A percentile compares a stretch with the other conserved stretches of the same genome.
These are phyloP conservation scores for Isotomurus palustris DNA, from an alignment of 2,888 invertebrate genomes.

Conservation along the genomic window DNA sequence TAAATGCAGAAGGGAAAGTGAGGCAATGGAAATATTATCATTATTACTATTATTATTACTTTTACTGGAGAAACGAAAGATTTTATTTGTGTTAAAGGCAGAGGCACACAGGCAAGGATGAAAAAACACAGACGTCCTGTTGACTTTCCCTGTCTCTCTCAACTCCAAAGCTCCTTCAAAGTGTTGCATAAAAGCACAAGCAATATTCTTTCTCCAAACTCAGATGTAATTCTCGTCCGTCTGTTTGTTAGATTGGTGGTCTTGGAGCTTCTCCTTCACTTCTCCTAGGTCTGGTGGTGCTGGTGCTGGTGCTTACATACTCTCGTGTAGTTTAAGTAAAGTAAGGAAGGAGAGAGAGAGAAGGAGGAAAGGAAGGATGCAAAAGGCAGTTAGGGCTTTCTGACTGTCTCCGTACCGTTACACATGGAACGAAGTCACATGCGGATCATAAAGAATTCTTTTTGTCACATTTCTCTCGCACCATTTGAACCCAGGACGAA, in stretches of 20 bases:
- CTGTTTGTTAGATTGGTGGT: neutral
- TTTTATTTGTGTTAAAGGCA: too few species aligned
- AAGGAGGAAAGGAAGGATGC: conserved; percentile 19
- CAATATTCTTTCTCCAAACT: too few species aligned
- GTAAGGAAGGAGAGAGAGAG: neutral
- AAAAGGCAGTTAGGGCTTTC: conserved; percentile 10
- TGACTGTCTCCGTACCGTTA: conserved; percentile 14
- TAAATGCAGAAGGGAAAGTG: too few species aligned
- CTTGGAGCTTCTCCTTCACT: too few species aligned
- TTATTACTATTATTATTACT: too few species aligned
- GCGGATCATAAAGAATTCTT: conserved; percentile 45
- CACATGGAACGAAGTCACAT: conserved; percentile 27
- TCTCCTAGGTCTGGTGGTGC: too few species aligned
- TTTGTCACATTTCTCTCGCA: conserved; percentile 46
- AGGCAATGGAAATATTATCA: too few species aligned
- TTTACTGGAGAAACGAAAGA: too few species aligned
- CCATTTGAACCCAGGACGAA: conserved; percentile 43
- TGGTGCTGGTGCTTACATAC: neutral
- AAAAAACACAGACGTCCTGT: conserved; percentile 3
- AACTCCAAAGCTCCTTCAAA: neutral
- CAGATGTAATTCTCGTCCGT: neutral
- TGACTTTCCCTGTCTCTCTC: conserved; percentile 4
- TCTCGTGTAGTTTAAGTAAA: neutral
- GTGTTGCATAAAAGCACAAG: too few species aligned
- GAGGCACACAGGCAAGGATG: too few species aligned